phyloP scores from a whole-genome alignment of 2,113 vertebrate species.

The Platichthys flesus region DNA sequence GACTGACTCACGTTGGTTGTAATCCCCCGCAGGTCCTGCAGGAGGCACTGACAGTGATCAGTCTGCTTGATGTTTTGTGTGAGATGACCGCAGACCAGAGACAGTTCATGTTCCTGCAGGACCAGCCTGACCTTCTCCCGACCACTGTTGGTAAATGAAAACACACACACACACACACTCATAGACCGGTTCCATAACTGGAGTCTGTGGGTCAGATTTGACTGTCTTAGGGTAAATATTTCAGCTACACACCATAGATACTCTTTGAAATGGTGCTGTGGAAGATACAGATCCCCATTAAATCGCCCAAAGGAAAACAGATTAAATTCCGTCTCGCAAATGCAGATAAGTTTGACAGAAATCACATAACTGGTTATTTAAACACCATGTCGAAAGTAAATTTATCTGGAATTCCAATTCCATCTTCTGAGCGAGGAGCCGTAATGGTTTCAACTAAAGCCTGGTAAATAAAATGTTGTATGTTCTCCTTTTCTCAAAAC shows the following conservation, averaged over 20 bases:
- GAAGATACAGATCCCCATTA: constrained; percentile 12
- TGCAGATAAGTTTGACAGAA: background rate
- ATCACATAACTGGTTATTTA: background rate
- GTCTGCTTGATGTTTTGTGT: constrained; percentile 92
- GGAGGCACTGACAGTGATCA: constrained; percentile 87
- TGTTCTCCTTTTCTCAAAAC: background rate
- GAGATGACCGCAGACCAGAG: constrained; percentile 88
- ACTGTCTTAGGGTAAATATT: background rate
- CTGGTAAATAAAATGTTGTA: background rate
- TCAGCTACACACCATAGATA: background rate
- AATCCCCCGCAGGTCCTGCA: constrained; percentile 71
- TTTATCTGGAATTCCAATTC: background rate
- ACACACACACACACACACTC: background rate
- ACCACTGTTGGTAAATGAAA: constrained; percentile 86
- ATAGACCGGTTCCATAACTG: background rate
- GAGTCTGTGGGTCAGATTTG: background rate
- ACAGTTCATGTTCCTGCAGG: constrained; percentile 87
- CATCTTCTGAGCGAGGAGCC: background rate
- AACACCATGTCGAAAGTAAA: background rate
- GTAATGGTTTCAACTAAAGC: background rate
- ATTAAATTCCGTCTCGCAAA: background rate
- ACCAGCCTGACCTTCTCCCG: constrained; percentile 86
- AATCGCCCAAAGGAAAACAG: constrained; percentile 15
- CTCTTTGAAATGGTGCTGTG: background rate
- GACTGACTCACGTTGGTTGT: constrained; percentile 20